Base-by-base conservation (phyloP, 2,888 invertebrate species). In the Xestoiulus laeticollis region DNA sequence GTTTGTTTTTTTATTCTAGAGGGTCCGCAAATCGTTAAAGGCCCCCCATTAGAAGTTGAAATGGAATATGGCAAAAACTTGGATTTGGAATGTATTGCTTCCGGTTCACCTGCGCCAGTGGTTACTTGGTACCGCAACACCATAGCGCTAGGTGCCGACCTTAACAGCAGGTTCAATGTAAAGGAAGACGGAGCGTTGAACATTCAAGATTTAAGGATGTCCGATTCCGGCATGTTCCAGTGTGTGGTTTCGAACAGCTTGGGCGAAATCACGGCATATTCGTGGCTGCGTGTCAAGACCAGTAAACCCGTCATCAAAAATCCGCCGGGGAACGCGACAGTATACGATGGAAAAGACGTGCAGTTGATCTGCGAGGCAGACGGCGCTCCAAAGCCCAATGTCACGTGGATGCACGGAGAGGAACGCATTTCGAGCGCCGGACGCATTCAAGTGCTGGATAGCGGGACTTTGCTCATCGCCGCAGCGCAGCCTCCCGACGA, bases 221-320 rank as follows among this genome's bases (percentile, higher is more conserved):
- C 95, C 89, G 98, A 98, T 92, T 96, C 96, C 89, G 99, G 98
- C 85, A 96, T 99, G 94, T 99, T 96, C 91, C 99, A 99, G 92
- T 99, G 99, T 92, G 95, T 98, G 90, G 97, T 97, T 0, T 94
- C 93, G 87, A 99, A 98, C 91, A 95, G 95, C 90, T 99, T 97
- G 1, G 99, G 99, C 16, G 96, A 97, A 92, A 95, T 96, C 87
- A 96, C 97, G 5, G 95, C 96, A 89, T 96, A 96, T 90, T 97
- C 98, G 1, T 98, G 98, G 98, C 93, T 98, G 83, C 95, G 96
- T 93, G 97, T 98, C 43, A 98, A 97, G 95, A 98, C 98, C 98
- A 96, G 97, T 89, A 95, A 95, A 90, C 98, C 98, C 43, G 94
- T 96, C 90, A 96, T 98, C 95, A 96, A 96, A 92, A 94, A 93